Conservation (phyloP, 2,113 vertebrate genomes). For the Coracopsis vasa region DNA sequence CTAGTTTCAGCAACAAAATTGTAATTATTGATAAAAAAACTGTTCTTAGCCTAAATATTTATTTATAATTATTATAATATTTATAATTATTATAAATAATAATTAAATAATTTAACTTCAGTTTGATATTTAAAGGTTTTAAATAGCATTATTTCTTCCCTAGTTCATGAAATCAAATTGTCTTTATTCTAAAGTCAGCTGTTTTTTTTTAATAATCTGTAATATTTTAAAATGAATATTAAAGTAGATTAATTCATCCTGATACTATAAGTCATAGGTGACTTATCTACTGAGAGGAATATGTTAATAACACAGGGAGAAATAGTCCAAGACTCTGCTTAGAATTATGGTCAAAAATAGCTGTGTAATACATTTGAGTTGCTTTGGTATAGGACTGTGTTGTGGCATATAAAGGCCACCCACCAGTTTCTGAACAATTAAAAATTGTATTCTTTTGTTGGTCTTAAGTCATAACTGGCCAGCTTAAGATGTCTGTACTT, state of each 20-base stretch:
- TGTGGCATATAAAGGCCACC: not conserved
- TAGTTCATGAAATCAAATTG: not conserved
- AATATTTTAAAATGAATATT: not conserved
- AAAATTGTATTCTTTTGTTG: not conserved
- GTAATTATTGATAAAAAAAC: conserved; percentile 44
- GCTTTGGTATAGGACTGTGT: not conserved
- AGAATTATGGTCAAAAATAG: not conserved
- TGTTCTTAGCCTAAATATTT: too few species aligned
- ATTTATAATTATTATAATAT: too few species aligned
- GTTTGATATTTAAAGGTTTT: not conserved
- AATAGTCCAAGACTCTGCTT: not conserved
- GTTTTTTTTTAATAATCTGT: not conserved
- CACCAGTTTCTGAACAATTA: not conserved
- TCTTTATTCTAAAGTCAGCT: not conserved
- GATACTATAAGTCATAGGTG: not conserved
- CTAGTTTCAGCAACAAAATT: conserved; percentile 44
- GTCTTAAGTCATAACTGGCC: not conserved
- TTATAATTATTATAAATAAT: too few species aligned
- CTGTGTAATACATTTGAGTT: accelerated
- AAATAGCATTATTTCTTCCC: not conserved
- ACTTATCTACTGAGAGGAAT: not conserved
- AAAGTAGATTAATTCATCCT: not conserved
- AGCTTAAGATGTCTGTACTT: not conserved
- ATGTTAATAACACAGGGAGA: not conserved
- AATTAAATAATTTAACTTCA: conserved; percentile 13